Evolutionary conservation across 2,888 invertebrate species (phyloP).

Genomic region (Rapana venosa): DNA sequence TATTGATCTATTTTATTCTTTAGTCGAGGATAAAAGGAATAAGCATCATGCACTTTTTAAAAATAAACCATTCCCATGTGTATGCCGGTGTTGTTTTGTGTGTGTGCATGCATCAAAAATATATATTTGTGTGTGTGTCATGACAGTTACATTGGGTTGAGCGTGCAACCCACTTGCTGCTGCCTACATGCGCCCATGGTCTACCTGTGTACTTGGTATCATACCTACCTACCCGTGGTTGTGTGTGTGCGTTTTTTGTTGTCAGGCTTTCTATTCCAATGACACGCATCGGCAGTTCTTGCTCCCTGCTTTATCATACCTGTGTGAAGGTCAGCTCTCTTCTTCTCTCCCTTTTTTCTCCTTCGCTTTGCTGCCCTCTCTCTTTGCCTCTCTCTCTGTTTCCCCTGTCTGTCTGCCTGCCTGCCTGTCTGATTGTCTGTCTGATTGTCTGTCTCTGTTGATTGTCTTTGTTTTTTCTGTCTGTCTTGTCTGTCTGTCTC

Average conservation of each 20-base stretch:
- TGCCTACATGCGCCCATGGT: neutral
- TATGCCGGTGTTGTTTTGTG: too few species aligned
- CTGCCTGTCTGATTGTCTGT: too few species aligned
- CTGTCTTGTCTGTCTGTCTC: too few species aligned
- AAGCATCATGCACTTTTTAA: neutral
- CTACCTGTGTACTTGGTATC: neutral
- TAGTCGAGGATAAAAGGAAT: too few species aligned
- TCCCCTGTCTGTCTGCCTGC: too few species aligned
- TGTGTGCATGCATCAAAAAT: neutral
- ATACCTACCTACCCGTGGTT: neutral
- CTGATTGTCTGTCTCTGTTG: too few species aligned
- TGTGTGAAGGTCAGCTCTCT: slow-evolving; percentile 1
- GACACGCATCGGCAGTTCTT: slow-evolving; percentile 27
- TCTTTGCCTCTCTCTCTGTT: neutral
- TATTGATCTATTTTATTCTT: too few species aligned
- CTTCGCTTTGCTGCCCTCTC: neutral
- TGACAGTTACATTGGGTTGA: neutral
- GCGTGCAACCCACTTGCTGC: neutral
- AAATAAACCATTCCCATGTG: too few species aligned
- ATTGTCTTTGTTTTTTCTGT: too few species aligned
- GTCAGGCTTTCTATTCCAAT: slow-evolving; percentile 29
- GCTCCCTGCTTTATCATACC: slow-evolving; percentile 4
- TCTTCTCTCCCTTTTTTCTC: neutral
- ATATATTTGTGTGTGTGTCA: neutral
- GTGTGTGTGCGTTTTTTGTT: neutral